Conservation (phyloP, 2,888 invertebrate genomes). For the Nowickia ferox region DNA sequence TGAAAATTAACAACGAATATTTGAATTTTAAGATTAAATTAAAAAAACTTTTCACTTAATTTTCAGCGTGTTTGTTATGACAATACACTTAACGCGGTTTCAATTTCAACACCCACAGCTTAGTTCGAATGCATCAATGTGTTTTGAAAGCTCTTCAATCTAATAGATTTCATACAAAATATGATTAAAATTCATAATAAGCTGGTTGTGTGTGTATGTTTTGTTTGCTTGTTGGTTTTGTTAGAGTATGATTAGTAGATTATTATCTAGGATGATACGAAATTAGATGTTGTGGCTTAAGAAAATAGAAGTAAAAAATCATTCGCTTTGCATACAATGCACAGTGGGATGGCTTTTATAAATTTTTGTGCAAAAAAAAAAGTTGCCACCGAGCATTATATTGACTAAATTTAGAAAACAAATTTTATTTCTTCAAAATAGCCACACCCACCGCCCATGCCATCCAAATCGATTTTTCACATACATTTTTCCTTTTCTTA, state of each 20-base stretch:
- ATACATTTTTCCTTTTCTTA: no score
- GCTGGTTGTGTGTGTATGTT: neutral
- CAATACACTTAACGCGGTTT: slow-evolving; percentile 59
- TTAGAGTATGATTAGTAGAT: slow-evolving; percentile 9
- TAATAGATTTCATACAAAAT: neutral
- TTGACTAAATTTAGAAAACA: no score
- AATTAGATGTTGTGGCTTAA: slow-evolving; percentile 54
- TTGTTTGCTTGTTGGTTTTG: slow-evolving; percentile 31
- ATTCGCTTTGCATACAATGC: neutral
- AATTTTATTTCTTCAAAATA: no score
- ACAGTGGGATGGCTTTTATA: no score
- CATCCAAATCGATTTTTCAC: no score
- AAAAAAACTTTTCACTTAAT: slow-evolving; percentile 66
- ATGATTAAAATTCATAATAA: slow-evolving; percentile 42
- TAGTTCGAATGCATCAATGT: neutral
- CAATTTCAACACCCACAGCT: slow-evolving; percentile 58
- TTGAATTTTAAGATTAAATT: slow-evolving; percentile 58
- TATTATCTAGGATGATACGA: slow-evolving; percentile 38
- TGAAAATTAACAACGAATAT: neutral
- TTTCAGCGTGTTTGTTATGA: slow-evolving; percentile 55
- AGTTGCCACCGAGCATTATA: no score
- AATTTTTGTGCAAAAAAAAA: no score
- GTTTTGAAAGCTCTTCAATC: slow-evolving; percentile 1
- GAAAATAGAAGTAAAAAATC: slow-evolving; percentile 24
- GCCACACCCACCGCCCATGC: no score